Evolutionary conservation across 2,113 vertebrate species (phyloP).

Genomic region (Rhadina sibilatrix): DNA sequence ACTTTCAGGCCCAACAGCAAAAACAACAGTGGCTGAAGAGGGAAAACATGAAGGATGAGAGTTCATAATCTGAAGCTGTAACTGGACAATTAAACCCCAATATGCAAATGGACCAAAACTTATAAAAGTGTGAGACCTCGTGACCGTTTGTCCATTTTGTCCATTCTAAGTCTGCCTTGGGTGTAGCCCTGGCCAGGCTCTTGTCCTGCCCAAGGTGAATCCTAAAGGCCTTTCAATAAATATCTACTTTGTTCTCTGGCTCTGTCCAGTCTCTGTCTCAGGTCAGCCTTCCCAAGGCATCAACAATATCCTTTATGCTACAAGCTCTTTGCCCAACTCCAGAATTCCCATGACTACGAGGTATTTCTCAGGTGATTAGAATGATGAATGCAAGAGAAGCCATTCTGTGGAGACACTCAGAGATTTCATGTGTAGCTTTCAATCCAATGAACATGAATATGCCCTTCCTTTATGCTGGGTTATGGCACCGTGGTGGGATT

Average conservation of each 20-base stretch:
- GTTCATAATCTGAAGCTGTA: background rate
- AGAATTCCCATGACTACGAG: background rate
- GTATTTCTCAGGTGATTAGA: background rate
- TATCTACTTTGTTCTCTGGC: background rate
- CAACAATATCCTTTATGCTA: background rate
- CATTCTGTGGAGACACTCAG: background rate
- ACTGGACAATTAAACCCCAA: background rate
- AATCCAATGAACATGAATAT: background rate
- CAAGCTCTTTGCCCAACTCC: background rate
- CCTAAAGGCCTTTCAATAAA: background rate
- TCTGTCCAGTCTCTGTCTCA: background rate
- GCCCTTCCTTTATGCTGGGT: background rate
- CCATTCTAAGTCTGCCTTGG: background rate
- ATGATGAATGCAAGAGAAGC: background rate
- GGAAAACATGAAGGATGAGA: background rate
- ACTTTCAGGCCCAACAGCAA: background rate
- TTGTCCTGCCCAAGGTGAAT: background rate
- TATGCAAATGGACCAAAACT: background rate
- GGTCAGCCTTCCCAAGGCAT: background rate
- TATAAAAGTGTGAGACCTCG: background rate
- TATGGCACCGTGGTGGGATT: background rate
- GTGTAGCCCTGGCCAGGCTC: background rate
- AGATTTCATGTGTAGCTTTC: background rate
- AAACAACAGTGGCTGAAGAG: background rate
- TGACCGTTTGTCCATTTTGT: background rate